A percentile compares a stretch with the other conserved stretches of the same genome.
These are phyloP conservation scores for Takifugu rubripes DNA, from an alignment of 2,797 vertebrate genomes.

Conservation along the genomic window DNA sequence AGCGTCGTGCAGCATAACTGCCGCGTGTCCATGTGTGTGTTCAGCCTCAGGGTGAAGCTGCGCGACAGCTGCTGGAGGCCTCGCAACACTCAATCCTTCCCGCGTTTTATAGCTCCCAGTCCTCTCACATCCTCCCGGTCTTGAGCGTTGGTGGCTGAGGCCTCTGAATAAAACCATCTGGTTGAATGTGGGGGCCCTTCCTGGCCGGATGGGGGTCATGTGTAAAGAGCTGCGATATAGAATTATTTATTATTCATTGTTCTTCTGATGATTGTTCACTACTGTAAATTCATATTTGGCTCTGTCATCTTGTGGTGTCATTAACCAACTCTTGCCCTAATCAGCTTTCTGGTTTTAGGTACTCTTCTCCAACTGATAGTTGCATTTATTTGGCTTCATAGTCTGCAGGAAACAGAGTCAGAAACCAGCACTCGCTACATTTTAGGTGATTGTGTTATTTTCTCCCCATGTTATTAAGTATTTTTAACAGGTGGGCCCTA, in stretches of 20 bases:
- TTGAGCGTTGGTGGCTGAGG: slow-evolving; percentile 8
- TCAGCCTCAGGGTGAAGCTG: slow-evolving; percentile 45
- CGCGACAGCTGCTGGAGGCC: slow-evolving; percentile 55
- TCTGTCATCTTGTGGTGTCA: too few relatives aligned
- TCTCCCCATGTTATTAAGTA: slow-evolving; percentile 10
- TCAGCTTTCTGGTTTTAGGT: too few relatives aligned
- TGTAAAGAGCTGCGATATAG: too few relatives aligned
- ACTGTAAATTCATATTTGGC: too few relatives aligned
- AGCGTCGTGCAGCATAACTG: slow-evolving; percentile 30
- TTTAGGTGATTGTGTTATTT: slow-evolving; percentile 9
- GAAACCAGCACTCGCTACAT: too few relatives aligned
- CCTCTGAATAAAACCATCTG: neutral
- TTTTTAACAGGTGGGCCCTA: slow-evolving; percentile 62
- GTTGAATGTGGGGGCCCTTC: neutral
- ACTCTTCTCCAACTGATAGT: too few relatives aligned
- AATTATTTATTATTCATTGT: too few relatives aligned
- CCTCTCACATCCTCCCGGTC: slow-evolving; percentile 10
- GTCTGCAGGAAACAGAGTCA: too few relatives aligned
- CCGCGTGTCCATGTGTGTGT: slow-evolving; percentile 13
- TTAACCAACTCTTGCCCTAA: too few relatives aligned
- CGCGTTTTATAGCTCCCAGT: slow-evolving; percentile 8
- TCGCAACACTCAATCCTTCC: slow-evolving; percentile 31
- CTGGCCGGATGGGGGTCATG: neutral
- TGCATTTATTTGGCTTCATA: too few relatives aligned
- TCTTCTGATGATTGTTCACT: too few relatives aligned